Percentiles rank a stretch among this genome's conserved stretches.
These are phyloP conservation scores for Trididemnum miniatum DNA, from an alignment of 23 tunicate genomes.

Conservation along the genomic window DNA sequence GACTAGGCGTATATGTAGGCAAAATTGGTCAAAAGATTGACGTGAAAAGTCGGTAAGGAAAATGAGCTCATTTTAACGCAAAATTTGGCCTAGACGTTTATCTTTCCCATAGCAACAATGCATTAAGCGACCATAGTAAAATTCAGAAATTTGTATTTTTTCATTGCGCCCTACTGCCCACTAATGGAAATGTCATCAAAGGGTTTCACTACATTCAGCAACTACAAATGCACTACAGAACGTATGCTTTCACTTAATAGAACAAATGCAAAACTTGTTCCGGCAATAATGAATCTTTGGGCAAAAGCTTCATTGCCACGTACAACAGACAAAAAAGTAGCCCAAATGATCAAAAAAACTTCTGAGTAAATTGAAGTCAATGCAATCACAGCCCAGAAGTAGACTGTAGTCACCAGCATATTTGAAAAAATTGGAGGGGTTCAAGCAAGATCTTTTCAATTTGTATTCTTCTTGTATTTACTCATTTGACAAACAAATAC, in stretches of 20 bases:
- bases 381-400: not conserved
- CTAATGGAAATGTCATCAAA: constrained; percentile 3
- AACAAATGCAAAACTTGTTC: constrained; percentile 15
- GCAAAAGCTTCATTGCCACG: constrained; percentile 15
- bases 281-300: constrained; percentile 14
- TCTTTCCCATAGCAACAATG: constrained; percentile 11
- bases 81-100: constrained; percentile 11
- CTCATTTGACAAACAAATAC: too few relatives aligned
- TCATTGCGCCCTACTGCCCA: not conserved
- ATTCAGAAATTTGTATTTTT: not conserved
- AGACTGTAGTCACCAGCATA: too few relatives aligned
- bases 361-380: not conserved
- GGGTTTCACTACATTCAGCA: constrained; percentile 1
- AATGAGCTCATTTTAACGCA: not conserved
- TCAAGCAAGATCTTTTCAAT: too few relatives aligned
- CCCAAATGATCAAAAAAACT: not conserved
- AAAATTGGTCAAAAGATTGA: not conserved
- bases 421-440: too few relatives aligned
- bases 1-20: not conserved
- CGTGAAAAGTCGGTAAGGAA: not conserved
- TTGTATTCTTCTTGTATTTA: too few relatives aligned
- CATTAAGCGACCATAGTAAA: constrained; percentile 6
- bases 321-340: not conserved
- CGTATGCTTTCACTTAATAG: not conserved
- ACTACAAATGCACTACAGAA: not conserved